Conservation (phyloP, 2,888 invertebrate genomes). For the Leptinotarsa peninsularis region DNA sequence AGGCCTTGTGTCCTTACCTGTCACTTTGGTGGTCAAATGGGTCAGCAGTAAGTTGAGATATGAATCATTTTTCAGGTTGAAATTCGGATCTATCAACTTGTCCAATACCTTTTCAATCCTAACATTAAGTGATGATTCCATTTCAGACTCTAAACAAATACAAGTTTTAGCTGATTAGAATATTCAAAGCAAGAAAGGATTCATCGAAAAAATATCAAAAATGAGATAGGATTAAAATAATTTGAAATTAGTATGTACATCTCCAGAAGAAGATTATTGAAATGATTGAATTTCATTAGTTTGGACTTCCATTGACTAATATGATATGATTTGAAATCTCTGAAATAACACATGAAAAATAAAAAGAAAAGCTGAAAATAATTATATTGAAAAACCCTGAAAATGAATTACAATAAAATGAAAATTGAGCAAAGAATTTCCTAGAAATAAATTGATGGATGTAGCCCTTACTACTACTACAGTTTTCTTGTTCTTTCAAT, state of each 20-base stretch:
- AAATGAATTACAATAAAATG: too few species aligned
- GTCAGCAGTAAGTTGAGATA: slow-evolving; percentile 75
- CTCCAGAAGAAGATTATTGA: too few species aligned
- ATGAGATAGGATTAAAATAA: neutral
- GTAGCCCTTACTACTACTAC: too few species aligned
- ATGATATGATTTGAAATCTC: too few species aligned
- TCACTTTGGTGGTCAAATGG: slow-evolving; percentile 69
- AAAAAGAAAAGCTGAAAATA: too few species aligned
- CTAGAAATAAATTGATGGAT: too few species aligned
- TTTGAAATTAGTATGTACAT: neutral
- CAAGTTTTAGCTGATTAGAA: neutral
- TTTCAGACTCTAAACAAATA: slow-evolving; percentile 12
- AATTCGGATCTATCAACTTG: slow-evolving; percentile 71
- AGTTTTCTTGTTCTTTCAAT: too few species aligned
- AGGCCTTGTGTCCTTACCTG: slow-evolving; percentile 62
- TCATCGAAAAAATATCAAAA: neutral
- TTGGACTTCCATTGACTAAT: too few species aligned
- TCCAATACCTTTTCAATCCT: slow-evolving; percentile 59
- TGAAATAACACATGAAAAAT: too few species aligned
- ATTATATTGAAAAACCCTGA: too few species aligned
- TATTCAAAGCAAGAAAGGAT: neutral
- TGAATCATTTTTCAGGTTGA: slow-evolving; percentile 72
- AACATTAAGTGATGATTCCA: slow-evolving; percentile 23
- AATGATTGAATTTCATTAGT: too few species aligned
- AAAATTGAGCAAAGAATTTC: too few species aligned